Evolutionary conservation across 2,113 vertebrate species (phyloP).

Genomic region (Macaca mulatta): DNA sequence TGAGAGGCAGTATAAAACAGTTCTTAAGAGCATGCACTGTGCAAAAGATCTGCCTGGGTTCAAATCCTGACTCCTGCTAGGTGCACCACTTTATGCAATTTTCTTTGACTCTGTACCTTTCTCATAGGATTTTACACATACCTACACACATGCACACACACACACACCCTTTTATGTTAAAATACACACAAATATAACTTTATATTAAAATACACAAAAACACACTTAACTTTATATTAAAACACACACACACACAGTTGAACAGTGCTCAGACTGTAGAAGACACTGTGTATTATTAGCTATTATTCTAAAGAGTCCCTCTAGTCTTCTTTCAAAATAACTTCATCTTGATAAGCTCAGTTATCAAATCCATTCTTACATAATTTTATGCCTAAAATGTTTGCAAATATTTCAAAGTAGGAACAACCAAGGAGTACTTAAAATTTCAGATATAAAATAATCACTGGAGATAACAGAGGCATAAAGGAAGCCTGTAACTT

Average conservation of each 20-base stretch:
- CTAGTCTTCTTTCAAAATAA: neutral
- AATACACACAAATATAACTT: neutral
- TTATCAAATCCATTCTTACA: neutral
- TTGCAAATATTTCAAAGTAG: conserved; percentile 44
- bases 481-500: neutral
- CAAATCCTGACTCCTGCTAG: neutral
- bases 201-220: neutral
- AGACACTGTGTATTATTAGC: neutral
- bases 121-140: neutral
- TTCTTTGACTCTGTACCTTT: neutral
- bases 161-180: no score
- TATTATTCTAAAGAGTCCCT: neutral
- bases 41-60: neutral
- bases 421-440: neutral
- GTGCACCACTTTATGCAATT: neutral
- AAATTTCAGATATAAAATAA: conserved; percentile 44
- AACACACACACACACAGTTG: neutral
- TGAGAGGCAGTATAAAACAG: neutral
- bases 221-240: neutral
- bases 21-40: neutral
- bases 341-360: neutral
- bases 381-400: neutral
- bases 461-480: conserved; percentile 11
- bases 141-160: neutral
- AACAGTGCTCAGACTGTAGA: neutral